Percentiles rank a stretch among this genome's conserved stretches.
Conservation (phyloP, 2,888 invertebrate species). For the Beris morrisii region DNA sequence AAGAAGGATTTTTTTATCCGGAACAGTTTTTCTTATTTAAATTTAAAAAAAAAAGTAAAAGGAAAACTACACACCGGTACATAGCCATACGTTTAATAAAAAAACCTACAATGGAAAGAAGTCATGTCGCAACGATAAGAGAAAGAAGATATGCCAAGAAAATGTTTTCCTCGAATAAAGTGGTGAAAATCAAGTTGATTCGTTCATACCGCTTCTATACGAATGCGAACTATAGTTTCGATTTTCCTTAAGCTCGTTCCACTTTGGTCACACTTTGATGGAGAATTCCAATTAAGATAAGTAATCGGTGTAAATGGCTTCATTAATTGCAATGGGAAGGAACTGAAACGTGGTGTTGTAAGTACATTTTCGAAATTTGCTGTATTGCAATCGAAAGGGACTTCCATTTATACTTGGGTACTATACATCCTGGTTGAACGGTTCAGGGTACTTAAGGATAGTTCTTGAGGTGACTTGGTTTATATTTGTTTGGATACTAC, state of each 20-base stretch:
- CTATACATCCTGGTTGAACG: no score
- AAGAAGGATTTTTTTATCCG: constrained; percentile 27
- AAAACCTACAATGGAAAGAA: constrained; percentile 22
- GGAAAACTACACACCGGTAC: constrained; percentile 3
- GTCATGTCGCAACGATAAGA: constrained; percentile 6
- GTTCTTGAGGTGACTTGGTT: no score
- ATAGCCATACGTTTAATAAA: constrained; percentile 12
- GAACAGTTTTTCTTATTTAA: constrained; percentile 29
- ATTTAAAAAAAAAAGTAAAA: constrained; percentile 21
- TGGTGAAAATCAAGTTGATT: no score
- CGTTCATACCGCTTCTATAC: background rate
- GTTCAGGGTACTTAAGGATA: no score
- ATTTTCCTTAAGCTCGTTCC: constrained; percentile 21
- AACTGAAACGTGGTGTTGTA: constrained; percentile 18
- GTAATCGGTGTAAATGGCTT: constrained; percentile 32
- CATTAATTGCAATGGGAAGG: constrained; percentile 32
- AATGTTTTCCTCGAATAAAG: constrained; percentile 13
- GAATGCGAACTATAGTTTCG: constrained; percentile 14
- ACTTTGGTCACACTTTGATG: constrained; percentile 9
- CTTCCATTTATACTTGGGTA: background rate
- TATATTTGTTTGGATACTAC: no score
- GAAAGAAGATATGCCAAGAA: constrained; percentile 30
- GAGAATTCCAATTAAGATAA: constrained; percentile 31
- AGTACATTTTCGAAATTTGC: constrained; percentile 25
- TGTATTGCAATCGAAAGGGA: constrained; percentile 26